Base-by-base conservation (phyloP, 2,113 vertebrate species). In the Brachyhypopomus gauderio region DNA sequence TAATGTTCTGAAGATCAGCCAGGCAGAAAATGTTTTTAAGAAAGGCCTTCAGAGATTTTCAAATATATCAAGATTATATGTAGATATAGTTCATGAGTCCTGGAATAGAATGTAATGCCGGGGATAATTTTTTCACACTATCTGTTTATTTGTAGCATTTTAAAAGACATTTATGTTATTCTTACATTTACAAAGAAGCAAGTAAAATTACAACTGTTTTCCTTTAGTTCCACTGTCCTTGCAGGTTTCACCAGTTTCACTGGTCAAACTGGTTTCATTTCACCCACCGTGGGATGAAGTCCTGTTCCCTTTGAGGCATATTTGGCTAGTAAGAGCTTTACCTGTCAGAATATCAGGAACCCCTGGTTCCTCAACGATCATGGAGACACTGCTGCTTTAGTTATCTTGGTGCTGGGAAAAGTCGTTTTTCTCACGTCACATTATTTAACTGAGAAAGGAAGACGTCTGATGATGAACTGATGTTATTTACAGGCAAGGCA, bases 401-500 rank as follows among this genome's bases (percentile, higher is more conserved):
- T 75, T 76, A 84, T 63, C 73, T 82, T 80, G 59, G 82, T 48
- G 41, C 74, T 64, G 84, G 87, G 70, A 85, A 86, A 56, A 86
- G 87, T 83, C 86, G 34, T 81, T 74, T 83, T 79, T 83, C 84
- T 86, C 20, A 67, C 77, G 38, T 48, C 66, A 89, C 82, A 91
- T 92, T 90, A 89, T 75, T 83, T 82, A 77, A 79, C 85, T 85
- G 81, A 89, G 86, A 88, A 90, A 88, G 69, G 82, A 58, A 20
- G 30, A 36, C 19, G 55, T 20, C 20, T 19, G 23, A 3, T 67
- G 25, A 66, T n/a, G n/a, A n/a, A 66, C 27, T 34, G 63, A 66
- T 9, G n/a, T 6, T 4, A 8, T 67, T 67, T 34, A 36, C 36
- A 38, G 6, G 41, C 1, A 3, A n/a, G 34, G 66, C 25, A 67